phyloP scores from a whole-genome alignment of 1,140 invertebrate genomes.

The Rhagoletis pomonella region DNA sequence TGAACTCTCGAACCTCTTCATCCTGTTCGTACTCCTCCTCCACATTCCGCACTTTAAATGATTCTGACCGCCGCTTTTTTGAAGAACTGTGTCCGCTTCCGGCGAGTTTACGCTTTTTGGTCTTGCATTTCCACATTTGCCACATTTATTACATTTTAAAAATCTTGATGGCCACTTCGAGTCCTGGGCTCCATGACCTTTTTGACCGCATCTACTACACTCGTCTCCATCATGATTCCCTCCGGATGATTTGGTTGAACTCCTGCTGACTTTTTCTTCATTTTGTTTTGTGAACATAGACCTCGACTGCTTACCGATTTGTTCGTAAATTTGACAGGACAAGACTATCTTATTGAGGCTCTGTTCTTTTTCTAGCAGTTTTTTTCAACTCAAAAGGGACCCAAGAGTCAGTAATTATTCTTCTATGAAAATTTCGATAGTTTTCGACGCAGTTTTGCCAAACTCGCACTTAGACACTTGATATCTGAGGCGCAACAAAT shows the following conservation, averaged over 20 bases:
- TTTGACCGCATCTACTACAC: too few species aligned
- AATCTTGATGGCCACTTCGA: too few species aligned
- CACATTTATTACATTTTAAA: too few species aligned
- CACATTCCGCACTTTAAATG: too few species aligned
- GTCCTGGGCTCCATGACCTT: too few species aligned
- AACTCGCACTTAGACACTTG: constrained; percentile 19
- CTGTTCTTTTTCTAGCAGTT: constrained; percentile 4
- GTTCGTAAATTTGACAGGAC: not conserved
- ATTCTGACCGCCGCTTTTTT: too few species aligned
- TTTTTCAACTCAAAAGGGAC: not conserved
- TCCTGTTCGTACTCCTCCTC: too few species aligned
- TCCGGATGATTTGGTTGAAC: not conserved
- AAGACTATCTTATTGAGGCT: not conserved
- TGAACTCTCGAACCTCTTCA: too few species aligned
- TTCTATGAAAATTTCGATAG: not conserved
- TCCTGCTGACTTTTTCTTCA: not conserved
- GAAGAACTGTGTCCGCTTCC: too few species aligned
- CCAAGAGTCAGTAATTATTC: constrained; percentile 3
- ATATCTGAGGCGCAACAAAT: not conserved
- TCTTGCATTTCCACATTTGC: too few species aligned
- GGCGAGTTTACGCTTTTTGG: too few species aligned
- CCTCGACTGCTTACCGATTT: not conserved
- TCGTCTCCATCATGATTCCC: too few species aligned
- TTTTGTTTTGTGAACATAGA: not conserved
- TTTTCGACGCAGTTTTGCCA: not conserved